A percentile compares a stretch with the other conserved stretches of the same genome.
Evolutionary conservation across 2,113 vertebrate genomes (phyloP).

Genomic region (Capreolus pygargus): DNA sequence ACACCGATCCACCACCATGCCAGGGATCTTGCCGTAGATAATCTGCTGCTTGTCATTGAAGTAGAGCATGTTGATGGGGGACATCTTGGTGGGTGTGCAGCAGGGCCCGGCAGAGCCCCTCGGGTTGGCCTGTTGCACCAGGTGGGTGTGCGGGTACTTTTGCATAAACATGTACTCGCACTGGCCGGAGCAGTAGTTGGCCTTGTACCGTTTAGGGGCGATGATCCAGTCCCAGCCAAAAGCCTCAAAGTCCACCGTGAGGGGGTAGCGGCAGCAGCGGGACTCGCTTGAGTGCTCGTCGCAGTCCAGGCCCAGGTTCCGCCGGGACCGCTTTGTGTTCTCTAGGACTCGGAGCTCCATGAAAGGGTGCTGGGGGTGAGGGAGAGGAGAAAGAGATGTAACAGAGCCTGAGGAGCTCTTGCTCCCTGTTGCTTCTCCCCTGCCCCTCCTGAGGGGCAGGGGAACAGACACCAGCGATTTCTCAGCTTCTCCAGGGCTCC

Average conservation of each 20-base stretch:
- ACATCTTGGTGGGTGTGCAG: slow-evolving; percentile 99
- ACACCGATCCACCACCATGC: slow-evolving; percentile 98
- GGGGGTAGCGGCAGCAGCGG: slow-evolving; percentile 96
- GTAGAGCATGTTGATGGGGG: slow-evolving; percentile 99
- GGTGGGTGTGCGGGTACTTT: slow-evolving; percentile 98
- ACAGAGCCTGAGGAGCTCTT: not conserved
- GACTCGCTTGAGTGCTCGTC: slow-evolving; percentile 97
- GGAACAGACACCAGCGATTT: not conserved
- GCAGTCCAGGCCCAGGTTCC: slow-evolving; percentile 97
- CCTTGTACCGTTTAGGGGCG: slow-evolving; percentile 97
- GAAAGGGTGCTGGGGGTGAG: slow-evolving; percentile 89
- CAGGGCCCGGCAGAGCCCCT: slow-evolving; percentile 96
- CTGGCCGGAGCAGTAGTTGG: slow-evolving; percentile 99
- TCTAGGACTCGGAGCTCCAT: slow-evolving; percentile 98
- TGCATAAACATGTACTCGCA: slow-evolving; percentile 99
- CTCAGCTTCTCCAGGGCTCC: not conserved
- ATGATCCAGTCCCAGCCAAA: slow-evolving; percentile 99
- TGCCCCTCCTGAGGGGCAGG: not conserved
- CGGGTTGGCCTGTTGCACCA: slow-evolving; percentile 97
- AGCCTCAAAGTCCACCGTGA: slow-evolving; percentile 98
- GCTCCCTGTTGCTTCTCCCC: not conserved
- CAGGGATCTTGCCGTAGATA: slow-evolving; percentile 98
- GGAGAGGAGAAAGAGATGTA: slow-evolving; percentile 43
- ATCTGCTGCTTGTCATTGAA: slow-evolving; percentile 99
- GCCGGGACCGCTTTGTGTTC: slow-evolving; percentile 94